These are phyloP conservation scores for Azemiops feae DNA, from an alignment of 2,113 vertebrate species.

Conservation along the genomic window DNA sequence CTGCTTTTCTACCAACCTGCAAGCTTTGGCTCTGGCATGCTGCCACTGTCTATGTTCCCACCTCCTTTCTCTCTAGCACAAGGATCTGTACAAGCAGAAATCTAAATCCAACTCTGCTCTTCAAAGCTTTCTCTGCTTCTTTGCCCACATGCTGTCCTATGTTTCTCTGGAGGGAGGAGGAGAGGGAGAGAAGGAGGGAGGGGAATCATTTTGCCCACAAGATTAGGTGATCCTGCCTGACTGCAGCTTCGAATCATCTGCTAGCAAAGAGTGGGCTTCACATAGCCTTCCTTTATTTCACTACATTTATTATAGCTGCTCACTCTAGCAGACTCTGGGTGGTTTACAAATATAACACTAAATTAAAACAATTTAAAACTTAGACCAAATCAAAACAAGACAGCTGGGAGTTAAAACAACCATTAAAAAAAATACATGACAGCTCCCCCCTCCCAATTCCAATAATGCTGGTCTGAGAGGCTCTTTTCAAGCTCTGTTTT, in stretches of 20 bases:
- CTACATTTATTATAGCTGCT: background rate
- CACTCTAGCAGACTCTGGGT: background rate
- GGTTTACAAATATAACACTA: background rate
- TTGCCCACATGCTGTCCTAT: background rate
- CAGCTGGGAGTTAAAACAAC: background rate
- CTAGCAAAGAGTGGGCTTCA: background rate
- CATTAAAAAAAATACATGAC: background rate
- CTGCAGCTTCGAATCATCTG: background rate
- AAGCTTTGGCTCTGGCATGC: background rate
- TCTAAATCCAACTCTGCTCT: background rate
- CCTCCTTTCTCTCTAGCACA: background rate
- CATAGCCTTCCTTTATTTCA: background rate
- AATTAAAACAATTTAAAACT: background rate
- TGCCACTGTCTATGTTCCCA: background rate
- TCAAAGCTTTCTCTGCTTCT: background rate
- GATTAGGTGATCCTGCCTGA: background rate
- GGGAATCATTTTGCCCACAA: background rate
- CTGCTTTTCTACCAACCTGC: background rate
- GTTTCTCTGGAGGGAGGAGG: background rate
- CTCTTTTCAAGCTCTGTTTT: background rate
- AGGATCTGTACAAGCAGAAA: background rate
- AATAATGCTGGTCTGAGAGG: background rate
- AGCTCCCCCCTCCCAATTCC: background rate
- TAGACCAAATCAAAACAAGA: background rate
- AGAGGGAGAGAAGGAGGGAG: no score